Percentiles rank a stretch among this genome's conserved stretches.
phyloP scores from a whole-genome alignment of 2,888 invertebrate genomes.

The Hypselothyrea guttata region DNA sequence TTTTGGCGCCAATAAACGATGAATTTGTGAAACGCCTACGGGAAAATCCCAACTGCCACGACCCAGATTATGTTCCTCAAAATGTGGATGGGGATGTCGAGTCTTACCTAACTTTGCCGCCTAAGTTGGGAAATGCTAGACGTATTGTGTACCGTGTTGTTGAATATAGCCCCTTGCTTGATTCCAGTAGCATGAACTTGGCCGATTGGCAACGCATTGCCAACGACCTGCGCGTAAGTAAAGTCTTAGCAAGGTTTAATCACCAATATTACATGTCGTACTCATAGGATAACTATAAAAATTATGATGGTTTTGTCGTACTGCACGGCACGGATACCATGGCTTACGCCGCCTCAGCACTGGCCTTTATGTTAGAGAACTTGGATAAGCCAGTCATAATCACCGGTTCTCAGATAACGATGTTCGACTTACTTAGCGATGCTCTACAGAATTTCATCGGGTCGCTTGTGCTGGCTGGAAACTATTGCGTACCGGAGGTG shows the following conservation, averaged over 20 bases:
- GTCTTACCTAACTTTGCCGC: constrained; percentile 85
- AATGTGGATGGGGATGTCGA: no score
- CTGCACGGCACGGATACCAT: constrained; percentile 98
- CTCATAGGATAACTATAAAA: constrained; percentile 87
- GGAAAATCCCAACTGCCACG: constrained; percentile 91
- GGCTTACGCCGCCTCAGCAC: constrained; percentile 96
- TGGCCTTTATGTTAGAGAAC: constrained; percentile 98
- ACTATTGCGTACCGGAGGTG: constrained; percentile 95
- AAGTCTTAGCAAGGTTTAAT: background rate
- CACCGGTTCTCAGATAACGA: constrained; percentile 97
- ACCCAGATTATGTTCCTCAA: constrained; percentile 85
- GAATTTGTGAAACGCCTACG: constrained; percentile 81
- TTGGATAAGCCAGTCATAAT: constrained; percentile 95
- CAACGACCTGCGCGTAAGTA: constrained; percentile 89
- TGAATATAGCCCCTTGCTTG: constrained; percentile 93
- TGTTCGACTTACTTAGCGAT: constrained; percentile 96
- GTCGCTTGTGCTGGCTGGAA: constrained; percentile 93
- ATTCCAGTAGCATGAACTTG: constrained; percentile 96
- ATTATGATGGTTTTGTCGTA: constrained; percentile 96
- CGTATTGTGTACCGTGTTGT: constrained; percentile 89
- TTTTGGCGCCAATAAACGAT: constrained; percentile 83
- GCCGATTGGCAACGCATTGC: constrained; percentile 95
- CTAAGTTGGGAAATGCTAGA: constrained; percentile 82
- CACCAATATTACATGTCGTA: background rate
- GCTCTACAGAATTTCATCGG: constrained; percentile 96